phyloP scores from a whole-genome alignment of 2,113 vertebrate species.

The Murina feae region DNA sequence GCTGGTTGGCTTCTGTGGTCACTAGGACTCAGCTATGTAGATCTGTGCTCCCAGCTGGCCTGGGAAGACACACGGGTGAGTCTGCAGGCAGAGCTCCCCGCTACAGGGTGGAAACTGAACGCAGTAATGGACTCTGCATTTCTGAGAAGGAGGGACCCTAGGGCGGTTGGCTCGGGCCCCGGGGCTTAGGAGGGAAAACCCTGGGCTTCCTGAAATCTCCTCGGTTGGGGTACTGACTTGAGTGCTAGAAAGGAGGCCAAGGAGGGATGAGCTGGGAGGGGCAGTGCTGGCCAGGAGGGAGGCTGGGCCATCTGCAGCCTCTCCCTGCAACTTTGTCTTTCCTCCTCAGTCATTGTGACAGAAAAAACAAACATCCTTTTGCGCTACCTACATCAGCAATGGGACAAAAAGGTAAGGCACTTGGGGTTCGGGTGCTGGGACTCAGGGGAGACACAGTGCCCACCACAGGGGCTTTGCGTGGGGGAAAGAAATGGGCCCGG shows the following conservation, averaged over 20 bases:
- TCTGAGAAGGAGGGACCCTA: background rate
- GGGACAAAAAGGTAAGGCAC: constrained; percentile 93
- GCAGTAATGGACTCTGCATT: background rate
- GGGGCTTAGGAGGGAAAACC: background rate
- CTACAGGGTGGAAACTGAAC: background rate
- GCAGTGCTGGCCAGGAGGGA: background rate
- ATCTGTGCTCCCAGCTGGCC: background rate
- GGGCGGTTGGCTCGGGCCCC: background rate
- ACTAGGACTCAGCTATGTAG: too few relatives aligned
- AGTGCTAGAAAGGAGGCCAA: background rate
- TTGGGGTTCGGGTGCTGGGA: background rate
- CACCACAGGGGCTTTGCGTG: background rate
- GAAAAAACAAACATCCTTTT: constrained; percentile 97
- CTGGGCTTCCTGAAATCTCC: background rate
- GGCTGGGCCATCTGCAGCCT: too few relatives aligned
- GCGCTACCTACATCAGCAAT: constrained; percentile 95
- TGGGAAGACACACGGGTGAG: background rate
- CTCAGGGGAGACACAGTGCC: rapidly evolving
- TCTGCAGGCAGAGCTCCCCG: rapidly evolving
- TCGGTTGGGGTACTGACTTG: background rate
- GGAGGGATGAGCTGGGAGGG: background rate
- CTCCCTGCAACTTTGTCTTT: constrained; percentile 3
- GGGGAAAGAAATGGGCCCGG: too few relatives aligned
- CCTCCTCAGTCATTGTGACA: constrained; percentile 92
- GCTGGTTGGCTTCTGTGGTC: background rate